Percentiles rank a stretch among this genome's conserved stretches.
These are phyloP conservation scores for Propithecus deckenii DNA, from an alignment of 2,797 vertebrate species.

Conservation along the genomic window DNA sequence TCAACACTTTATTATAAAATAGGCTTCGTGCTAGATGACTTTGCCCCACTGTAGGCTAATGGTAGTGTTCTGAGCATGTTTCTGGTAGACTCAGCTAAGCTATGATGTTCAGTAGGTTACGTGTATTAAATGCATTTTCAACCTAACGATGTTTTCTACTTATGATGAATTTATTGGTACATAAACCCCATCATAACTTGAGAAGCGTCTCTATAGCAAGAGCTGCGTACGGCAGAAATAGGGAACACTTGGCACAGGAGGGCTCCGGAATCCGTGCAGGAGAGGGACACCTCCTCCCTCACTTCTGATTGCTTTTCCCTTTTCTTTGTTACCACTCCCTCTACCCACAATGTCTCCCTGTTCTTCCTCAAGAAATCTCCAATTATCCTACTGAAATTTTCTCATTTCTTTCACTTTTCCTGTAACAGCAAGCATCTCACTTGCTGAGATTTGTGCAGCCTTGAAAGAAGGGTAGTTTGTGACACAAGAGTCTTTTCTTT, in stretches of 20 bases:
- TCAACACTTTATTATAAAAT: neutral
- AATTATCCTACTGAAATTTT: neutral
- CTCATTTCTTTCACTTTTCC: neutral
- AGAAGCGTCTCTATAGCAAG: neutral
- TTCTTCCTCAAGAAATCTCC: neutral
- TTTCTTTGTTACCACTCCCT: neutral
- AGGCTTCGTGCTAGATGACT: neutral
- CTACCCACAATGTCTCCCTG: fast-evolving
- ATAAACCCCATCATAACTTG: neutral
- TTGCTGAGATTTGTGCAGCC: neutral
- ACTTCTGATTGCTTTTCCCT: neutral
- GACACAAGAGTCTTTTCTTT: too few relatives aligned
- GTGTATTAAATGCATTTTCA: neutral
- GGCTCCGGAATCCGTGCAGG: neutral
- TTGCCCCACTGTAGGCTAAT: neutral
- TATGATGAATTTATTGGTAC: too few relatives aligned
- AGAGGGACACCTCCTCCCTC: fast-evolving
- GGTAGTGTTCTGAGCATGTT: neutral
- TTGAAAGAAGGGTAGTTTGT: neutral
- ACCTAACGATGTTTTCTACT: neutral
- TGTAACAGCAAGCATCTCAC: neutral
- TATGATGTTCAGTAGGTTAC: neutral
- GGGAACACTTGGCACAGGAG: neutral
- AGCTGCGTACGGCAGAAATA: neutral
- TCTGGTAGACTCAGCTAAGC: neutral